A percentile compares a stretch with the other conserved stretches of the same genome.
Conservation (phyloP, 2,797 vertebrate genomes). For the Alcedo atthis region DNA sequence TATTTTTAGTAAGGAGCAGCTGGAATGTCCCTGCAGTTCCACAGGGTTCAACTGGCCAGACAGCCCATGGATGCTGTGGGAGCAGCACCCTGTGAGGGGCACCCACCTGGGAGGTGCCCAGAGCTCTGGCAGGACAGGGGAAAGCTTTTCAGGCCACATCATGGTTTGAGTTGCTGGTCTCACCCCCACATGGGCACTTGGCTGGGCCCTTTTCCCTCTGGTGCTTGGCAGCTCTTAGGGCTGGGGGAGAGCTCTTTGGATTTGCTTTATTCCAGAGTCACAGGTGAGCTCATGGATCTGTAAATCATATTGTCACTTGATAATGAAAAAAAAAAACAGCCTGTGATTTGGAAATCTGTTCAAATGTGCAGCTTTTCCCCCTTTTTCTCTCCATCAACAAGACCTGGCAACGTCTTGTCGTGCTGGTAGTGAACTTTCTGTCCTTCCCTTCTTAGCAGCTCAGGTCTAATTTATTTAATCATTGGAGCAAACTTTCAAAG, state of each 20-base stretch:
- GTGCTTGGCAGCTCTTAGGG: not conserved
- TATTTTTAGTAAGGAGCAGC: not conserved
- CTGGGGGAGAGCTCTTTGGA: accelerated
- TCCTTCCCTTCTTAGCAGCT: conserved; percentile 63
- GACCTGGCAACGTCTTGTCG: not conserved
- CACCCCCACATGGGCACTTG: accelerated
- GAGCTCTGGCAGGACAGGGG: too few species aligned
- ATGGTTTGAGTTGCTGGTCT: accelerated
- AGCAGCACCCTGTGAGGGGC: accelerated
- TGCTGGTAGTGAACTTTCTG: conserved; percentile 59
- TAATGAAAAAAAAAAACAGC: not conserved
- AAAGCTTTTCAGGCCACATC: accelerated
- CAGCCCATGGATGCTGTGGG: not conserved
- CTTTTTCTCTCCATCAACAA: not conserved
- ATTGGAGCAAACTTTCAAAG: conserved; percentile 56
- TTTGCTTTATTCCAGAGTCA: not conserved
- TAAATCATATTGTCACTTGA: not conserved
- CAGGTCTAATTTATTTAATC: conserved; percentile 74
- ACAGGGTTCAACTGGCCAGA: not conserved
- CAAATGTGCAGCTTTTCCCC: not conserved
- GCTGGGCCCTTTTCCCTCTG: not conserved
- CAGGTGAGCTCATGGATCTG: accelerated
- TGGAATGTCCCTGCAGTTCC: not conserved
- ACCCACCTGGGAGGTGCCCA: not conserved
- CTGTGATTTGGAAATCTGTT: not conserved